These are phyloP conservation scores for Aphelinus certus DNA, from an alignment of 1,140 invertebrate species.

Conservation along the genomic window DNA sequence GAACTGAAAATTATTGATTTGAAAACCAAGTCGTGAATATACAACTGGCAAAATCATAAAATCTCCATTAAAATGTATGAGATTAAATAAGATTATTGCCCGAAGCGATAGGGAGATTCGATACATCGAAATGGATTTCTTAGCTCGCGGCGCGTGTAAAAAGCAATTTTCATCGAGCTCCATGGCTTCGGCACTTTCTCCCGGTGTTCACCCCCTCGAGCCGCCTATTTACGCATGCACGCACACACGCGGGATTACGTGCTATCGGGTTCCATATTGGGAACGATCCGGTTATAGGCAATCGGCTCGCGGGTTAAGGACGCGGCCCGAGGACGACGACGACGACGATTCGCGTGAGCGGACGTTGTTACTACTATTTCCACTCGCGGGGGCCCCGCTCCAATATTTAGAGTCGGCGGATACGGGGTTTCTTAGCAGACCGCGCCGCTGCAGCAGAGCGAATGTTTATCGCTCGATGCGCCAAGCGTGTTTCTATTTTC, in stretches of 20 bases:
- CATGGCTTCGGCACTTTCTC: too few species aligned
- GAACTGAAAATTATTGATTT: too few species aligned
- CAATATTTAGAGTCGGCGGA: background rate
- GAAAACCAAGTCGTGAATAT: too few species aligned
- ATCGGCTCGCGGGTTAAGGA: constrained; percentile 30
- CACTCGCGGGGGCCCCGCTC: background rate
- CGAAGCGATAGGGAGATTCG: too few species aligned
- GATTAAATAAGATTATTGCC: too few species aligned
- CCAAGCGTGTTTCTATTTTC: background rate
- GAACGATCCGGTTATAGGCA: constrained; percentile 30
- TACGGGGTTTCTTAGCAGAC: background rate
- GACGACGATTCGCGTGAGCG: background rate
- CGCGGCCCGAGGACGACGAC: constrained; percentile 3
- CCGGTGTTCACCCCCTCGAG: background rate
- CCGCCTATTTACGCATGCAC: too few species aligned
- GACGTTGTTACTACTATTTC: constrained; percentile 3
- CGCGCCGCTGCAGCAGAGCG: background rate
- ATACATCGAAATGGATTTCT: too few species aligned
- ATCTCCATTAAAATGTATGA: too few species aligned
- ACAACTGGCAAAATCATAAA: too few species aligned
- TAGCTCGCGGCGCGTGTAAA: background rate
- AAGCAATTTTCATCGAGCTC: too few species aligned
- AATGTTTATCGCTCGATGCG: background rate
- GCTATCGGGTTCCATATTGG: constrained; percentile 13
- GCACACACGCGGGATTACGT: constrained; percentile 4